Evolutionary conservation across 2,113 vertebrate genomes (phyloP).

Genomic region (Myiagra hebetior): DNA sequence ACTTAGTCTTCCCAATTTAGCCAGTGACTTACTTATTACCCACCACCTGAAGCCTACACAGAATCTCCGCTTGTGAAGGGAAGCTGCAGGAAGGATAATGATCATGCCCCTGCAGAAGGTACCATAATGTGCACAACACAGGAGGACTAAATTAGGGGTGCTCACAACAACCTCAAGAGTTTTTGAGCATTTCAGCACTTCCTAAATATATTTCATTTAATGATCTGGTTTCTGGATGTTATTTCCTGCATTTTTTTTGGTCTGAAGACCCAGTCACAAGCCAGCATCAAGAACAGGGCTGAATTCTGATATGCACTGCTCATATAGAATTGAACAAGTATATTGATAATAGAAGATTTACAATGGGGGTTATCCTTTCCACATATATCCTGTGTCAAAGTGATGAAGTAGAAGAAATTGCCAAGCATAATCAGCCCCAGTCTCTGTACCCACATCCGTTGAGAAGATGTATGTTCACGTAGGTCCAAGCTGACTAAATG

Average conservation of each 20-base stretch:
- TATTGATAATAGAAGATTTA: neutral
- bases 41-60: neutral
- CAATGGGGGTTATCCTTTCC: neutral
- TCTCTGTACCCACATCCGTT: neutral
- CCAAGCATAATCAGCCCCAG: neutral
- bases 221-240: neutral
- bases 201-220: neutral
- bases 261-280: neutral
- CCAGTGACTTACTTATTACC: neutral
- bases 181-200: neutral
- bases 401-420: neutral
- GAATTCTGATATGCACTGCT: neutral
- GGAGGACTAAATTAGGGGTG: neutral
- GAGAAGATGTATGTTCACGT: neutral
- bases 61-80: neutral
- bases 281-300: neutral
- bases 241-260: neutral
- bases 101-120: neutral
- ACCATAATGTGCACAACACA: neutral
- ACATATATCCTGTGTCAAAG: neutral
- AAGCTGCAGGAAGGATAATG: neutral
- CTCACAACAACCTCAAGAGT: neutral
- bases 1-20: neutral
- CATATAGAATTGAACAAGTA: neutral
- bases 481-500: fast-evolving